These are phyloP conservation scores for Aleiodes sp. DNA, from an alignment of 1,140 invertebrate genomes.

Conservation along the genomic window DNA sequence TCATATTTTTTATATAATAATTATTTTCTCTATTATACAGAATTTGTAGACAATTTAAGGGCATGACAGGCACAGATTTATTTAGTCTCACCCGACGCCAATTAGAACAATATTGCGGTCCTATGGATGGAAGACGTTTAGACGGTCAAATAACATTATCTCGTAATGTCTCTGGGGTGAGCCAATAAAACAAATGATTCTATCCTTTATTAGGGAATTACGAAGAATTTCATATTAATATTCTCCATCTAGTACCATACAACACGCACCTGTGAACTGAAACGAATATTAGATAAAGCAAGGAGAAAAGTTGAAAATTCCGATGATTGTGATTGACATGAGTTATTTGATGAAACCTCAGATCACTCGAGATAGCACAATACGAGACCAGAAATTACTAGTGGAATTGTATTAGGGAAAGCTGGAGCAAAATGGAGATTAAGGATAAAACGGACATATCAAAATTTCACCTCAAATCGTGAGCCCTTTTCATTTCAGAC, in stretches of 20 bases:
- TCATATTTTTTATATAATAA: constrained; percentile 19
- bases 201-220: not conserved
- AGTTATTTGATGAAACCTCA: not conserved
- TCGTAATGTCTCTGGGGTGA: constrained; percentile 80
- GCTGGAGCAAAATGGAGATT: too few species aligned
- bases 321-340: not conserved
- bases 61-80: constrained; percentile 75
- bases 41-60: constrained; percentile 72
- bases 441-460: too few species aligned
- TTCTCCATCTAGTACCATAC: constrained; percentile 72
- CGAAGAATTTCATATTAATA: not conserved
- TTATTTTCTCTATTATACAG: constrained; percentile 45
- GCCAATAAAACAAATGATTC: constrained; percentile 34
- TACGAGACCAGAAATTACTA: too few species aligned
- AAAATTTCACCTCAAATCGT: too few species aligned
- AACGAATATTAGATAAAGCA: constrained; percentile 73
- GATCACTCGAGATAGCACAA: not conserved
- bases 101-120: constrained; percentile 75
- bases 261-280: constrained; percentile 73
- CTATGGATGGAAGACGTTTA: constrained; percentile 76
- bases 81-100: constrained; percentile 73
- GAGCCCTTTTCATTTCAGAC: too few species aligned
- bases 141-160: constrained; percentile 81
- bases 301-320: constrained; percentile 69
- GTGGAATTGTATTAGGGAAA: too few species aligned